Base-by-base conservation (phyloP, 2,888 invertebrate species). In the Eristalis tenax region DNA sequence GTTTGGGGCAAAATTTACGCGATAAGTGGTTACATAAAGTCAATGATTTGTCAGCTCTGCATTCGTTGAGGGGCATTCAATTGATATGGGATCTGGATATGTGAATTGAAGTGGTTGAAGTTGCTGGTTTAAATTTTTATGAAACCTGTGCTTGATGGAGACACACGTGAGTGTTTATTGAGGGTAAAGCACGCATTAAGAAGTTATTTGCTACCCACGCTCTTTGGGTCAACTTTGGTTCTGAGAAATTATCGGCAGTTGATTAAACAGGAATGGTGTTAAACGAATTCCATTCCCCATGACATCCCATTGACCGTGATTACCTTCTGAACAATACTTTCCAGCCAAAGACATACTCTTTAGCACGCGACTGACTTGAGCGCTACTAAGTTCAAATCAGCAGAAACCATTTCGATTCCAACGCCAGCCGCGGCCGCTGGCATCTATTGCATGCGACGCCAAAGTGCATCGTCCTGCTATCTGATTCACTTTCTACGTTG, bases 11-110 rank as follows among this genome's bases (percentile, higher is more conserved):
- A 40, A 73, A 79, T 79, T 79, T 79, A 79, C 66, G 35, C 65
- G 79, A 79, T 73, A 82, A 74, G 74, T 77, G 84, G 76, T 65
- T 83, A 71, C 76, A 92, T 92, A 92, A 92, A 90, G 83, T 89
- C 90, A 89, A 91, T 91, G 92, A 92, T 92, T 92, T 92, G 92
- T 90, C 92, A 92, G 92, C 86, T 91, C 91, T 89, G 50, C 50
- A 50, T 50, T n/a, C 50, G 18, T 18, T 50, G 18, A 18, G 50
- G 50, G 50, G 91, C 92, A 92, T 91, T 89, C 90, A 63, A 69
- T 26, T 70, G 82, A 64, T 63, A 83, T 88, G 75, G 40, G 69
- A 59, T 61, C 50, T n/a, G 18, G 18, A 18, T 18, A 50, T 18
- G 50, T 50, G 50, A 50, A 50, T 50, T 18, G 50, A 50, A 50